Conservation (phyloP, 2,888 invertebrate genomes). For the Melipona bicolor region DNA sequence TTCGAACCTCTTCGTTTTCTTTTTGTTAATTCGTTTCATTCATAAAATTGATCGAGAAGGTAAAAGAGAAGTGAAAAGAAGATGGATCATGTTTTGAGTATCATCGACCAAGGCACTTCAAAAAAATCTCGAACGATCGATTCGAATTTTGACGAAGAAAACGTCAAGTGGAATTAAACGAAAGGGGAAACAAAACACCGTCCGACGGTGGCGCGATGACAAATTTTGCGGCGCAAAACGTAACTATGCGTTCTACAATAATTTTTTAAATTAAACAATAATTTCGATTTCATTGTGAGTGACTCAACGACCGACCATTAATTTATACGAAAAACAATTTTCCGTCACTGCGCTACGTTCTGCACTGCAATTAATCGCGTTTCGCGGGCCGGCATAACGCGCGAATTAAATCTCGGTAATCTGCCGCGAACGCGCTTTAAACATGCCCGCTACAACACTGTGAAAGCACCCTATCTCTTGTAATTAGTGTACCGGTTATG, state of each 20-base stretch:
- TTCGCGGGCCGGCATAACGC: neutral
- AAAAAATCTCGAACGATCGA: neutral
- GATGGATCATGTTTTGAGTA: too few species aligned
- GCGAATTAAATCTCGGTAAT: constrained; percentile 14
- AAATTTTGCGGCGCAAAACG: neutral
- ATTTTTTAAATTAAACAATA: too few species aligned
- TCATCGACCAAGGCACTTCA: too few species aligned
- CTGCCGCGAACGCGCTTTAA: neutral
- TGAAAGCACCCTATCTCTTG: constrained; percentile 4
- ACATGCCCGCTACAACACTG: constrained; percentile 1
- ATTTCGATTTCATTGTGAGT: neutral
- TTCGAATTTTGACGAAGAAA: neutral
- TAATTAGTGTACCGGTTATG: constrained; percentile 26
- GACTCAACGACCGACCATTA: neutral
- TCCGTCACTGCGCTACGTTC: neutral
- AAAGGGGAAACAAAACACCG: neutral
- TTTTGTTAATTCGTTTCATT: too few species aligned
- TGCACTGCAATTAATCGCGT: constrained; percentile 24
- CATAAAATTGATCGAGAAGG: too few species aligned
- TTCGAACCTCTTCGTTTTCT: too few species aligned
- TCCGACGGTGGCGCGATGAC: neutral
- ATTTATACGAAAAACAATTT: constrained; percentile 13
- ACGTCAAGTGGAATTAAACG: accelerated
- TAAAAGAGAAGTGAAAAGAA: too few species aligned
- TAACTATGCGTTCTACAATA: neutral